These are phyloP conservation scores for Penaeus japonicus DNA, from an alignment of 1,140 invertebrate genomes.

Conservation along the genomic window DNA sequence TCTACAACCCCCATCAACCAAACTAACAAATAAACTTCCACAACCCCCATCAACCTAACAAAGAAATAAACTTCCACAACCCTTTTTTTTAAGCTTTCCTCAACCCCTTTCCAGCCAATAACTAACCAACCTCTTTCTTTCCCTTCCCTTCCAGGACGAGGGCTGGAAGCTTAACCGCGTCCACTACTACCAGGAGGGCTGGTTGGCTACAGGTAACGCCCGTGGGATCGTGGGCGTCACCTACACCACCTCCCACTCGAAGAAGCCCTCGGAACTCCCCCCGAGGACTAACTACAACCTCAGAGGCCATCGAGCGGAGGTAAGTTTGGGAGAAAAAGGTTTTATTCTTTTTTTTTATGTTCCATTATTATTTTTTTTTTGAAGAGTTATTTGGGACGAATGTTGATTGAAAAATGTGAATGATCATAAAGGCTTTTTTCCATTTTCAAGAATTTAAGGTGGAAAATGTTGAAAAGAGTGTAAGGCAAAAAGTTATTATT, in stretches of 20 bases:
- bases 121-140: neutral
- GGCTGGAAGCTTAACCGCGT: slow-evolving; percentile 87
- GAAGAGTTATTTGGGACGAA: neutral
- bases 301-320: slow-evolving; percentile 93
- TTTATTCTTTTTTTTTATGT: neutral
- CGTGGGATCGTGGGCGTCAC: slow-evolving; percentile 94
- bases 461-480: too few relatives aligned
- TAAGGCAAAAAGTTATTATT: too few relatives aligned
- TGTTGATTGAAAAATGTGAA: neutral
- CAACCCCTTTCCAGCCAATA: too few relatives aligned
- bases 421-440: too few relatives aligned
- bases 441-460: too few relatives aligned
- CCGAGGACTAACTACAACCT: slow-evolving; percentile 97
- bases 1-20: too few relatives aligned
- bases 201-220: slow-evolving; percentile 94
- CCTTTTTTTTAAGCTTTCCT: too few relatives aligned
- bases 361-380: neutral
- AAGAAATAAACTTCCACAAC: too few relatives aligned
- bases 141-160: slow-evolving; percentile 59
- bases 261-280: slow-evolving; percentile 81
- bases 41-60: too few relatives aligned
- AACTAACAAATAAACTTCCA: too few relatives aligned
- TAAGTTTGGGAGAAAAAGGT: slow-evolving; percentile 66
- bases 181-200: slow-evolving; percentile 98
- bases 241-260: slow-evolving; percentile 90